Conservation (phyloP, 2,888 invertebrate genomes). For the Diaperis boleti region DNA sequence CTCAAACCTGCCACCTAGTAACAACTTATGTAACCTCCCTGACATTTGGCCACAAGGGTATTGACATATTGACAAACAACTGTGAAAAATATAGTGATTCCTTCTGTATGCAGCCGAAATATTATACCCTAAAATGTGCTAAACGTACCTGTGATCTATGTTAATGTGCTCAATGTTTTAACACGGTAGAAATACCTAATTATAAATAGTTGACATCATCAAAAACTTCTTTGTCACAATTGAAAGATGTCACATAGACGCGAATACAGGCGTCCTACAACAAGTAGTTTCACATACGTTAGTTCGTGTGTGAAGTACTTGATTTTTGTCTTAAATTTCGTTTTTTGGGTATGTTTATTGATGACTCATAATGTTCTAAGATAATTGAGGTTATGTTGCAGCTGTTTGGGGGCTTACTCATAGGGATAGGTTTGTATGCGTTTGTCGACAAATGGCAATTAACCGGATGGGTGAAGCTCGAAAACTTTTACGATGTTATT, state of each 20-base stretch:
- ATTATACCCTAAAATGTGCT: conserved; percentile 15
- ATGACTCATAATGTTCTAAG: not conserved
- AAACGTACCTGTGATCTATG: conserved; percentile 5
- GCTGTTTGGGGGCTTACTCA: conserved; percentile 88
- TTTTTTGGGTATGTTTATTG: conserved; percentile 84
- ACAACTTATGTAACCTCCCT: no score
- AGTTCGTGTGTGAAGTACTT: conserved; percentile 91
- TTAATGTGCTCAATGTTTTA: conserved; percentile 10
- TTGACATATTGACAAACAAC: conserved; percentile 19
- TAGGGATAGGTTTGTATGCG: conserved; percentile 91
- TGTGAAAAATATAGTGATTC: not conserved
- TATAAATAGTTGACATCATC: conserved; percentile 13
- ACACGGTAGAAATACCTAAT: not conserved
- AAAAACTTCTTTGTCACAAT: conserved; percentile 13
- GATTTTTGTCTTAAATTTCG: conserved; percentile 89
- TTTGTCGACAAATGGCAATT: conserved; percentile 94
- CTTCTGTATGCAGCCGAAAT: not conserved
- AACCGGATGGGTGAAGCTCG: conserved; percentile 84
- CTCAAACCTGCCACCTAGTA: no score
- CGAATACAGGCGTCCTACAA: conserved; percentile 63
- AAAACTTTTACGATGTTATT: conserved; percentile 90
- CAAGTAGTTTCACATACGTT: conserved; percentile 82
- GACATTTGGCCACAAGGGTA: no score
- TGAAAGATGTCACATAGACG: conserved; percentile 71
- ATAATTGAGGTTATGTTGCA: conserved; percentile 63